Percentiles rank a stretch among this genome's conserved stretches.
Conservation (phyloP, 2,113 vertebrate genomes). For the Mesocricetus auratus region DNA sequence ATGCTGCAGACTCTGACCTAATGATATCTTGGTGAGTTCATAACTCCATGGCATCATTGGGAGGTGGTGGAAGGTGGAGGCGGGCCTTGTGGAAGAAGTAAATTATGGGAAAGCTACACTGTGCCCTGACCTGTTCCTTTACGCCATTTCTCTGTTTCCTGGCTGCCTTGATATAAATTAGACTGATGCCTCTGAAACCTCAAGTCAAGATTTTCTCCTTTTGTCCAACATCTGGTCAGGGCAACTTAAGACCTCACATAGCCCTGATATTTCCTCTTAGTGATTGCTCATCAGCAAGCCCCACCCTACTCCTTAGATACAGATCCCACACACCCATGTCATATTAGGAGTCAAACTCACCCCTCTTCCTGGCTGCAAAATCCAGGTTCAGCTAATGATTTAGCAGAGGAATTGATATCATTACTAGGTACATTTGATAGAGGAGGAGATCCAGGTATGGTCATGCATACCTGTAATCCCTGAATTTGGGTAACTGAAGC, state of each 20-base stretch:
- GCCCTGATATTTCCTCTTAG: background rate
- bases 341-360: background rate
- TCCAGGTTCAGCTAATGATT: background rate
- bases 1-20: background rate
- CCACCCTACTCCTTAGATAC: background rate
- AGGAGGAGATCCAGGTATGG: background rate
- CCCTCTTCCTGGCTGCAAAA: background rate
- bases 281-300: background rate
- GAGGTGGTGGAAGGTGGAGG: background rate
- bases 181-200: background rate
- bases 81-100: background rate
- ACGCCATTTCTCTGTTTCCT: background rate
- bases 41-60: background rate
- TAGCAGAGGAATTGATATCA: background rate
- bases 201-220: background rate
- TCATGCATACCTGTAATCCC: background rate
- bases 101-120: accelerated
- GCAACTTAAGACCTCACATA: background rate
- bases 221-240: background rate
- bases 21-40: no score
- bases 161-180: background rate
- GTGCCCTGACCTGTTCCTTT: background rate
- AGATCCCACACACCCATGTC: background rate
- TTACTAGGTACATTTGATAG: background rate
- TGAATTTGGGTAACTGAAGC: background rate